A percentile compares a stretch with the other conserved stretches of the same genome.
These are phyloP conservation scores for Autographa gamma DNA, from an alignment of 2,888 invertebrate species.

Conservation along the genomic window DNA sequence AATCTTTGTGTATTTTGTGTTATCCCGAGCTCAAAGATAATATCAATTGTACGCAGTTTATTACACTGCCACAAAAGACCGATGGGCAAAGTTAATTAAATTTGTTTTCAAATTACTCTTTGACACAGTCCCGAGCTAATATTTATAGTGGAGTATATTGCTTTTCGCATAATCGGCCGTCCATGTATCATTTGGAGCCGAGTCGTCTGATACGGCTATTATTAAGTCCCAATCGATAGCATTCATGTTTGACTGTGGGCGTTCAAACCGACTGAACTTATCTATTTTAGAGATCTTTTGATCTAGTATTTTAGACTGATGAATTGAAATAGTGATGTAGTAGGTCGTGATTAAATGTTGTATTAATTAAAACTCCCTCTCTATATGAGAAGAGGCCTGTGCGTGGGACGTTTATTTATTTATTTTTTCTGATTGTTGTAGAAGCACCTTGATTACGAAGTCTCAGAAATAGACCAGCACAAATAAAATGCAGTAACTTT, in stretches of 20 bases:
- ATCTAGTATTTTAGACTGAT: background rate
- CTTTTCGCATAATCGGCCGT: conserved; percentile 51
- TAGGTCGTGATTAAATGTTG: background rate
- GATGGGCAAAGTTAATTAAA: conserved; percentile 50
- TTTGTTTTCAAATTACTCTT: conserved; percentile 50
- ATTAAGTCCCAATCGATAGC: conserved; percentile 57
- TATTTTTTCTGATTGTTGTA: no score
- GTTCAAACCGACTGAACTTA: conserved; percentile 46
- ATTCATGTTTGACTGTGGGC: conserved; percentile 39
- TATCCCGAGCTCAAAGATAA: background rate
- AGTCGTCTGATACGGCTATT: conserved; percentile 50
- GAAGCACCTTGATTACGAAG: no score
- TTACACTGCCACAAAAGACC: conserved; percentile 38
- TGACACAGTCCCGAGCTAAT: conserved; percentile 43
- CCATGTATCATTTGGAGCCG: conserved; percentile 49
- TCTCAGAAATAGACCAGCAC: no score
- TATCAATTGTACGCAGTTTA: conserved; percentile 40
- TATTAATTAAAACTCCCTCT: background rate
- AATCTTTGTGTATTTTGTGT: background rate
- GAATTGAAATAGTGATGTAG: background rate
- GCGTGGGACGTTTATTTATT: no score
- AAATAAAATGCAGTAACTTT: no score
- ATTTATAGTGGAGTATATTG: conserved; percentile 49
- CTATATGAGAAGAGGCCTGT: no score
- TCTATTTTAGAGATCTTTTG: conserved; percentile 44